A percentile compares a stretch with the other conserved stretches of the same genome.
Conservation (phyloP, 2,888 invertebrate genomes). For the Pinctada fucata region DNA sequence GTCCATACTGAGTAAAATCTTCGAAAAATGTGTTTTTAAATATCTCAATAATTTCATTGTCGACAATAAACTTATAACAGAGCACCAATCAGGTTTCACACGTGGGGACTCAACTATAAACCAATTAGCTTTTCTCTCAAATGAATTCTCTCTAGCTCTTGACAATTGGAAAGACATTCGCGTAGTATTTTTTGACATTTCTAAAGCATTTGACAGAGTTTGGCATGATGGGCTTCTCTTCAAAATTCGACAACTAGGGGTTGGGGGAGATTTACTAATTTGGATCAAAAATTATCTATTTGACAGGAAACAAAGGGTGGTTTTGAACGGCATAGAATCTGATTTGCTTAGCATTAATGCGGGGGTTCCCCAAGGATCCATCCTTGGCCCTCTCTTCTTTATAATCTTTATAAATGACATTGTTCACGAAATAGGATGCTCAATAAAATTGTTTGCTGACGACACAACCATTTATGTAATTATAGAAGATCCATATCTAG, state of each 20-base stretch:
- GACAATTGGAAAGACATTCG: background rate
- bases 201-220: constrained; percentile 9
- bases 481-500: too few species aligned
- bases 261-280: background rate
- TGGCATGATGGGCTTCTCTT: constrained; percentile 5
- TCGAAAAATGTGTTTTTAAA: background rate
- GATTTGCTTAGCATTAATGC: too few species aligned
- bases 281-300: background rate
- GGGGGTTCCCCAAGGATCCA: too few species aligned
- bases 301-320: constrained; percentile 3
- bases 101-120: background rate
- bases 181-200: background rate
- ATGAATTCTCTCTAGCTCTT: background rate
- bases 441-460: too few species aligned
- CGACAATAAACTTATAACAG: background rate
- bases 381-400: too few species aligned
- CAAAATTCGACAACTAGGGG: background rate
- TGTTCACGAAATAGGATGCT: too few species aligned
- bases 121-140: background rate
- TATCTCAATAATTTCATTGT: background rate
- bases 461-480: too few species aligned
- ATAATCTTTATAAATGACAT: too few species aligned
- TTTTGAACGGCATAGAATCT: constrained; percentile 6
- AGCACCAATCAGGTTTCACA: background rate
- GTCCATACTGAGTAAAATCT: background rate